These are phyloP conservation scores for Scaptomyza caliginosa DNA, from an alignment of 2,888 invertebrate genomes.

Conservation along the genomic window DNA sequence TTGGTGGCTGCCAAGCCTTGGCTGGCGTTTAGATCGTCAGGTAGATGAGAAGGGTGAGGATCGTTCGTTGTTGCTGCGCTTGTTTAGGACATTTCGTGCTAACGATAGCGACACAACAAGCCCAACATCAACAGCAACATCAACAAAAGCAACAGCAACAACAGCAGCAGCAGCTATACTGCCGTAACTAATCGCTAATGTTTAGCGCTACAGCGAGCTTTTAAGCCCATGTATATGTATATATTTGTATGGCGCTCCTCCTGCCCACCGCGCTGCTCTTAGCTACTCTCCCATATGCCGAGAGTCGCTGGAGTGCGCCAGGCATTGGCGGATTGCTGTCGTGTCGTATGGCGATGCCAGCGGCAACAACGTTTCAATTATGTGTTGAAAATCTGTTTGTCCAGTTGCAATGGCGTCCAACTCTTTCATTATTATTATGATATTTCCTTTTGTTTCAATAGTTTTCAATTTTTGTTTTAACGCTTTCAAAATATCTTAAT, in stretches of 20 bases:
- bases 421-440: neutral
- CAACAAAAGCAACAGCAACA: neutral
- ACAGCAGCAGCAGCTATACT: constrained; percentile 10
- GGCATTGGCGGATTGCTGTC: constrained; percentile 14
- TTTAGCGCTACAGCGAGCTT: constrained; percentile 8
- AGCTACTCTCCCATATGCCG: constrained; percentile 35
- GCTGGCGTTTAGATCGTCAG: constrained; percentile 79
- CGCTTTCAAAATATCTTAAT: constrained; percentile 24
- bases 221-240: constrained; percentile 2
- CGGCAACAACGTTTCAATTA: constrained; percentile 60
- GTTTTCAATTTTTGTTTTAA: constrained; percentile 28
- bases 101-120: constrained; percentile 23
- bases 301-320: constrained; percentile 46
- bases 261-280: constrained; percentile 25
- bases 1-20: constrained; percentile 82
- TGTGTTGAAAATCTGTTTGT: constrained; percentile 55
- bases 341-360: constrained; percentile 28
- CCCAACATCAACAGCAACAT: neutral
- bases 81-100: constrained; percentile 70
- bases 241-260: neutral
- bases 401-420: constrained; percentile 48
- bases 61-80: constrained; percentile 79
- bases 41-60: constrained; percentile 63
- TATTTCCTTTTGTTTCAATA: neutral
- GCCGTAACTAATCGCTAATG: constrained; percentile 28